Evolutionary conservation across 2,888 invertebrate species (phyloP).

Genomic region (Deilephila porcellus): DNA sequence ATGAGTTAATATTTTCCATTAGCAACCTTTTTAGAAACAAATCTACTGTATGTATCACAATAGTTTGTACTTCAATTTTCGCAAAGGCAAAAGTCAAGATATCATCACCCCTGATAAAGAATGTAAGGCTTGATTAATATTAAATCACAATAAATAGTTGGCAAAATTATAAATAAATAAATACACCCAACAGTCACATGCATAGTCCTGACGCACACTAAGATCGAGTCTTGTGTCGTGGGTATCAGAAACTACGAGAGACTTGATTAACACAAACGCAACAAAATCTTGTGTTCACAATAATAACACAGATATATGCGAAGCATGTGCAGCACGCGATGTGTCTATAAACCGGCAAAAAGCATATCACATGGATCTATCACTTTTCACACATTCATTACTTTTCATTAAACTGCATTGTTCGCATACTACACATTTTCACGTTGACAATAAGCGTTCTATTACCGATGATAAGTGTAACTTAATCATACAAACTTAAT

Average conservation of each 20-base stretch:
- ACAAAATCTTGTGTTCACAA: background rate
- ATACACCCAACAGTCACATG: too few species aligned
- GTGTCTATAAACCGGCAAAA: background rate
- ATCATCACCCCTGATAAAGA: background rate
- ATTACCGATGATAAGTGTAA: background rate
- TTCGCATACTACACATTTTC: background rate
- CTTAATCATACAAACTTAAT: too few species aligned
- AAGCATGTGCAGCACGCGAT: slow-evolving; percentile 4
- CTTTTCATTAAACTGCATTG: slow-evolving; percentile 16
- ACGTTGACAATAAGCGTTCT: background rate
- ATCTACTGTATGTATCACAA: background rate
- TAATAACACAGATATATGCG: background rate
- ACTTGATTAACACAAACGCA: background rate
- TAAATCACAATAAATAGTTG: background rate
- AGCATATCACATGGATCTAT: slow-evolving; percentile 15
- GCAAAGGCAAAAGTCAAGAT: too few species aligned
- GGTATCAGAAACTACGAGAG: too few species aligned
- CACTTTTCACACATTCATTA: slow-evolving; percentile 20
- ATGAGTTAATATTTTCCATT: background rate
- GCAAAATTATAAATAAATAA: background rate
- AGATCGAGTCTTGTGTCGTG: too few species aligned
- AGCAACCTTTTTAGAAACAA: background rate
- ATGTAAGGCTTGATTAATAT: background rate
- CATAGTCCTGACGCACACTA: too few species aligned
- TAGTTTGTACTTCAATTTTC: too few species aligned